Evolutionary conservation across 2,113 vertebrate genomes (phyloP).

Genomic region (Strigops habroptila): DNA sequence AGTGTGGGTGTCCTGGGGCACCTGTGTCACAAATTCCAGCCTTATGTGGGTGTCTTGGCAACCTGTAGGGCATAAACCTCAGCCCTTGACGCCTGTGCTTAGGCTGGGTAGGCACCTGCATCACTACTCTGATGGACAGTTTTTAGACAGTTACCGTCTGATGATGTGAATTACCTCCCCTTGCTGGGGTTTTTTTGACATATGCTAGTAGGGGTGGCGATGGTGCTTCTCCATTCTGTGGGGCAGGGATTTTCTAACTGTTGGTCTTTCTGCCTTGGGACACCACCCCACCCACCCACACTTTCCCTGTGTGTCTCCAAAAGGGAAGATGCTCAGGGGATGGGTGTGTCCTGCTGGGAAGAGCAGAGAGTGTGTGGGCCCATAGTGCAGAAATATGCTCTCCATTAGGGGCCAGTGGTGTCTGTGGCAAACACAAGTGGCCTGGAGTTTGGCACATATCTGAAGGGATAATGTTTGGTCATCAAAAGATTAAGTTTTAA

Average conservation of each 20-base stretch:
- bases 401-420: background rate
- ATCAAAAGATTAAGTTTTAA: background rate
- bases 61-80: background rate
- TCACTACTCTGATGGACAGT: accelerated
- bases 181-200: background rate
- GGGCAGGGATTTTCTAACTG: background rate
- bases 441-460: background rate
- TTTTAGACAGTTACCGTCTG: background rate
- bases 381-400: background rate
- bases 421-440: background rate
- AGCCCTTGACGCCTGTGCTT: accelerated
- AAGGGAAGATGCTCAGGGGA: background rate
- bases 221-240: background rate
- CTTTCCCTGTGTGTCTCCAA: background rate
- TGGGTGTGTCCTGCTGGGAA: background rate
- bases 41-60: accelerated
- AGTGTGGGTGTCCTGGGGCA: accelerated
- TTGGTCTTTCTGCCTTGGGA: background rate
- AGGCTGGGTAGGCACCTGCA: background rate
- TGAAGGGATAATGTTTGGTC: background rate
- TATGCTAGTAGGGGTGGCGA: background rate
- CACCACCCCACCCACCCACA: accelerated
- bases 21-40: background rate
- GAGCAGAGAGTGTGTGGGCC: background rate
- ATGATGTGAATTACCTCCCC: background rate